phyloP scores from a whole-genome alignment of 2,113 vertebrate species.

The Myrmecobius fasciatus region DNA sequence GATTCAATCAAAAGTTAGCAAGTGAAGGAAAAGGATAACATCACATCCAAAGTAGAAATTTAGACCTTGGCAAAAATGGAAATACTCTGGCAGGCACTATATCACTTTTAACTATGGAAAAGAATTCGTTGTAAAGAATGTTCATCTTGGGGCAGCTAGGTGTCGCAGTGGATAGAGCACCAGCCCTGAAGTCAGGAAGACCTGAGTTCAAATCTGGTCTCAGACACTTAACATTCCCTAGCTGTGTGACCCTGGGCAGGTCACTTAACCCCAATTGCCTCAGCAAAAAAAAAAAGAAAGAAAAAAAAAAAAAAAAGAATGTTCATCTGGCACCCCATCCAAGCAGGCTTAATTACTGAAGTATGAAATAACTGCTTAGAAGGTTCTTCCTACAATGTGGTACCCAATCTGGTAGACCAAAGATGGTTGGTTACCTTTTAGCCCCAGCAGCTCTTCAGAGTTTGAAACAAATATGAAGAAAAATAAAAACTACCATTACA shows the following conservation, averaged over 20 bases:
- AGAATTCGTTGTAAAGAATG: not conserved
- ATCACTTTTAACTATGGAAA: not conserved
- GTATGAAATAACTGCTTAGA: not conserved
- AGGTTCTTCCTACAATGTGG: not conserved
- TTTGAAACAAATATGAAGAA: not conserved
- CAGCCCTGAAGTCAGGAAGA: no score
- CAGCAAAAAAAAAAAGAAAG: no score
- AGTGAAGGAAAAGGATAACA: fast-evolving
- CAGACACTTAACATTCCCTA: no score
- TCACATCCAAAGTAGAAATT: not conserved
- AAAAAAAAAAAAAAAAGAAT: no score
- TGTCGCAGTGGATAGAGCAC: no score
- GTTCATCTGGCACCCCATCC: not conserved
- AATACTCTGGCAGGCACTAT: not conserved
- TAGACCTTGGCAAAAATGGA: not conserved
- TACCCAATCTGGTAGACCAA: not conserved
- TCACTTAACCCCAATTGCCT: no score
- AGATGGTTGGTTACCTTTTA: not conserved
- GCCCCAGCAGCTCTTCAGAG: no score
- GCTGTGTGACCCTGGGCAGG: no score
- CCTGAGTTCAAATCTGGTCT: no score
- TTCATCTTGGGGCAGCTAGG: no score
- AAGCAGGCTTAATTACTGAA: not conserved
- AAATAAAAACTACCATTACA: fast-evolving
- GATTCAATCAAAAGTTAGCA: not conserved